These are phyloP conservation scores for Megalurothrips usitatus DNA, from an alignment of 2,888 invertebrate species.

Conservation along the genomic window DNA sequence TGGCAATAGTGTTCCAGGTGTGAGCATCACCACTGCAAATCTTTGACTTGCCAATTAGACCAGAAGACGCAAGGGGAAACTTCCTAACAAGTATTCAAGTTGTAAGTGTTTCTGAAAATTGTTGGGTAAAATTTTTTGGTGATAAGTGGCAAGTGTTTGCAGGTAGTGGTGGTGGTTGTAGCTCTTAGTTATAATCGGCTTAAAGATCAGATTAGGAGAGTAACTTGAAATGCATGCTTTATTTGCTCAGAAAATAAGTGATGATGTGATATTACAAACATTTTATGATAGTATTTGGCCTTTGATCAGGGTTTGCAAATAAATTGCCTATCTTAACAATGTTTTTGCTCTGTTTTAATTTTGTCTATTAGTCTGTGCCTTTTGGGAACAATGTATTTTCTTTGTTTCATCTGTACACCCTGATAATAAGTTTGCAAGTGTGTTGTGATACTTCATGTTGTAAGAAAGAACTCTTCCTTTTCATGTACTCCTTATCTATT, in stretches of 20 bases:
- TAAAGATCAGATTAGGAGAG: too few species aligned
- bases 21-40: constrained; percentile 2
- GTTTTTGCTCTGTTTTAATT: too few species aligned
- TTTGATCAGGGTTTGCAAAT: too few species aligned
- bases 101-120: background rate
- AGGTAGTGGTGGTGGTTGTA: background rate
- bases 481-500: background rate
- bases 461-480: background rate
- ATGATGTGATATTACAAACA: too few species aligned
- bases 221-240: too few species aligned
- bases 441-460: too few species aligned
- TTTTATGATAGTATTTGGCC: too few species aligned
- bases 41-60: background rate
- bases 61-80: background rate
- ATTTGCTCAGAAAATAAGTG: background rate
- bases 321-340: too few species aligned
- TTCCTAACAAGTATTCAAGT: background rate
- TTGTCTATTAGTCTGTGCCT: background rate
- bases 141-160: background rate
- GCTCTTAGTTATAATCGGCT: background rate
- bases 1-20: constrained; percentile 16
- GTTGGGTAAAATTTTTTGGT: background rate
- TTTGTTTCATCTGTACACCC: background rate
- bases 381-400: too few species aligned
- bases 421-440: background rate